Evolutionary conservation across 1,140 invertebrate genomes (phyloP).

Genomic region (Dendroctonus valens): DNA sequence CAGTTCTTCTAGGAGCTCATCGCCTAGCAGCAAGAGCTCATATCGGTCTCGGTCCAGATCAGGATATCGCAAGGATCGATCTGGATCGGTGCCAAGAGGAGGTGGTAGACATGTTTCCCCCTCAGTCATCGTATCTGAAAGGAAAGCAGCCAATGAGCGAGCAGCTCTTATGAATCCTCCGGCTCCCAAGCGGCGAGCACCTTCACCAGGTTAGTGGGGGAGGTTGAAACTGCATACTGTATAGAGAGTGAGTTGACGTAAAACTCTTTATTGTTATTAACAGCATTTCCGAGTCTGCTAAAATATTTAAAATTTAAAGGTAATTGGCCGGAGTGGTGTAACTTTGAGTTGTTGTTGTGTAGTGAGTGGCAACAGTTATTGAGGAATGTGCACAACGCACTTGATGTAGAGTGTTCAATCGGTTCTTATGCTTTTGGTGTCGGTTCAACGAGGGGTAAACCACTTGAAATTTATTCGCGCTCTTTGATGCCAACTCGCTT

Average conservation of each 20-base stretch:
- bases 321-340: slow-evolving; percentile 12
- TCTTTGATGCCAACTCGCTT: no score
- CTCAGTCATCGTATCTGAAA: slow-evolving; percentile 60
- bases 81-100: slow-evolving; percentile 52
- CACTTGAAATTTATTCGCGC: no score
- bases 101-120: slow-evolving; percentile 52
- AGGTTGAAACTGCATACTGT: not conserved
- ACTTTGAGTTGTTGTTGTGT: not conserved
- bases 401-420: no score
- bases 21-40: slow-evolving; percentile 51
- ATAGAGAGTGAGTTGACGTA: slow-evolving; percentile 4
- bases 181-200: slow-evolving; percentile 57
- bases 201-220: slow-evolving; percentile 50
- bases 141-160: slow-evolving; percentile 57
- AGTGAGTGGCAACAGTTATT: no score
- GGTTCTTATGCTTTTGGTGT: no score
- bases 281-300: slow-evolving; percentile 16
- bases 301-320: slow-evolving; percentile 24
- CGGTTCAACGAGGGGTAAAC: no score
- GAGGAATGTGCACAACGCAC: no score
- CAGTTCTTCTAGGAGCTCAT: slow-evolving; percentile 48
- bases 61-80: not conserved
- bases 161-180: slow-evolving; percentile 69
- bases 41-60: slow-evolving; percentile 32
- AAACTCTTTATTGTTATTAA: not conserved